Conservation (phyloP, 2,797 vertebrate species). For the Chrysocyon brachyurus region DNA sequence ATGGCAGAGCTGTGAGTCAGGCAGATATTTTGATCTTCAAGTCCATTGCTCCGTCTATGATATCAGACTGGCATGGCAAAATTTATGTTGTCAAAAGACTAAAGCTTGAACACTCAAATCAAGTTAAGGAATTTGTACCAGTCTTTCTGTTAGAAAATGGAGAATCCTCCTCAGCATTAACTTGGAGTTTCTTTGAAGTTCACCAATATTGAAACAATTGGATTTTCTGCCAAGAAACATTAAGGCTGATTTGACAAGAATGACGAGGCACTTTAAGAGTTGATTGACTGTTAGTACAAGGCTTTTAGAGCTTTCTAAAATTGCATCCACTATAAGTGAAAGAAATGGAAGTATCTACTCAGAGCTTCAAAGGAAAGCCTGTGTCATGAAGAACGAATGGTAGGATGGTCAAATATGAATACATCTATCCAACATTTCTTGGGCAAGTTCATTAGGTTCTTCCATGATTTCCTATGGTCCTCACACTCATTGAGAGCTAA, state of each 20-base stretch:
- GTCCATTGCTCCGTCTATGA: neutral
- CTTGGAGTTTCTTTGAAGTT: constrained; percentile 73
- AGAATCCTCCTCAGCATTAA: constrained; percentile 71
- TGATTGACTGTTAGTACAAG: constrained; percentile 80
- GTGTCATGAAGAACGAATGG: constrained; percentile 50
- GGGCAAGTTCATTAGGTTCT: constrained; percentile 27
- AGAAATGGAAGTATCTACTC: constrained; percentile 70
- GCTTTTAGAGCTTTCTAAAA: constrained; percentile 81
- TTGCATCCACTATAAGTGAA: constrained; percentile 72
- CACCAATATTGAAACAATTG: constrained; percentile 76
- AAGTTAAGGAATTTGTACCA: constrained; percentile 24
- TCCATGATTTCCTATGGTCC: constrained; percentile 5
- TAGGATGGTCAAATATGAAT: constrained; percentile 43
- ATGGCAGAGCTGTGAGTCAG: neutral
- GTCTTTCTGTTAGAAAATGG: constrained; percentile 71
- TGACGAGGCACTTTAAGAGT: constrained; percentile 76
- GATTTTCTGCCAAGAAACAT: constrained; percentile 82
- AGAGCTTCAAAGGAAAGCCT: constrained; percentile 70
- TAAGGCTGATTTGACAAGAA: constrained; percentile 81
- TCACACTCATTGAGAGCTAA: constrained; percentile 20
- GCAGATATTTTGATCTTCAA: neutral
- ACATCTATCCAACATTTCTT: neutral
- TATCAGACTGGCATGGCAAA: constrained; percentile 51
- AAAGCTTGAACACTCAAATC: constrained; percentile 57
- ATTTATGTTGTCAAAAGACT: constrained; percentile 63